Base-by-base conservation (phyloP, 1,140 invertebrate species). In the Probaryconus sp. region DNA sequence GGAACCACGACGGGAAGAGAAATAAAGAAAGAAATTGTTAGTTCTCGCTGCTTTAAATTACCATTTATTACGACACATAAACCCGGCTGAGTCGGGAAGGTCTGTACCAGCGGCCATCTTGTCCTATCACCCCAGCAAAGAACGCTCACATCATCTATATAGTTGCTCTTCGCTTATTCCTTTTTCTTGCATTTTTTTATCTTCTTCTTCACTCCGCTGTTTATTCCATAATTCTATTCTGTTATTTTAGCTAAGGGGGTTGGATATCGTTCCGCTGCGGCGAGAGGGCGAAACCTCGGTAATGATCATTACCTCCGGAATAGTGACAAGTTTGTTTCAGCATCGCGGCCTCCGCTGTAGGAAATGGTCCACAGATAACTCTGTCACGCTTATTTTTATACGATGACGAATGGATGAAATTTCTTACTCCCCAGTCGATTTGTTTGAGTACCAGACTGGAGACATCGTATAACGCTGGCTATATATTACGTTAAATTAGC, bases 11-110 rank as follows among this genome's bases (percentile, higher is more conserved):
- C 53, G 56, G 60, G 55, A 74, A 63, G 73, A 81, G 83, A 86
- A 87, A 86, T 82, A 85, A 87, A 88, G 85, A 83, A 87, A 85
- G 83, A 86, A 88, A 88, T 86, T 87, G 84, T 87, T 87, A 87
- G 85, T 88, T 88, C 85, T 88, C 85, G 81, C 86, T 88, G 86
- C 85, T 88, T 88, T 88, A 88, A 88, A 88, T 88, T 88, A 87
- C 85, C 86, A 88, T 88, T 87, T 87, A 87, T 88, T 88, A 88
- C 85, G 79, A 87, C 84, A 79, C 85, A 84, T 88, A 88, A 87
- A 87, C 81, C 81, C 83, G 64, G 77, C 73, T 71, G 68, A 77
- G 76, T 67, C 53, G 69, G 65, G 53, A 74, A 83, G 70, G 63
- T 76, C 64, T 84, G 64, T 73, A 85, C 72, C 67, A 78, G 80